Conservation (phyloP, 2,797 vertebrate genomes). For the Gymnocypris eckloni region DNA sequence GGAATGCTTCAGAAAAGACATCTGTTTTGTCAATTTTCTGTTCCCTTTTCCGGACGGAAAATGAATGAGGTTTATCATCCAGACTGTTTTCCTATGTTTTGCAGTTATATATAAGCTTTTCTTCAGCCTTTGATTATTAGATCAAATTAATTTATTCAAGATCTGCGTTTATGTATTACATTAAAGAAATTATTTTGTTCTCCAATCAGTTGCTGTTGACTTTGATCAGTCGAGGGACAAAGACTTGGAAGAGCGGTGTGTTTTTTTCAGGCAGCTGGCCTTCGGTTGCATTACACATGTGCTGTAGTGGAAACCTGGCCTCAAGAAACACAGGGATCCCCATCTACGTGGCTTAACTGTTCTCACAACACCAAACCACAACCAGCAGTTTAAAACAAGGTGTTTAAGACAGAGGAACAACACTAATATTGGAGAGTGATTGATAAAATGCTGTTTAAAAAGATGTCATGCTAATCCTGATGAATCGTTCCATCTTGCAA, state of each 20-base stretch:
- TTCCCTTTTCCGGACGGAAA: constrained; percentile 21
- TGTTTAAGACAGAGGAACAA: neutral
- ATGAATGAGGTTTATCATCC: neutral
- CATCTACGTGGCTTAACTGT: constrained; percentile 71
- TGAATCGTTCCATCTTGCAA: neutral
- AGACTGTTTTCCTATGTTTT: constrained; percentile 11
- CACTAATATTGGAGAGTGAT: neutral
- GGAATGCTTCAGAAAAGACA: constrained; percentile 3
- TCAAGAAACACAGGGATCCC: constrained; percentile 68
- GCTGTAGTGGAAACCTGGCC: constrained; percentile 64
- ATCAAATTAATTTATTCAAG: neutral
- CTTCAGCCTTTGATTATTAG: neutral
- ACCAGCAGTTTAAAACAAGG: neutral
- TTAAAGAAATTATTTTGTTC: constrained; percentile 1
- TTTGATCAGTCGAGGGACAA: constrained; percentile 28
- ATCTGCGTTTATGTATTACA: neutral
- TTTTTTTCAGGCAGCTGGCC: constrained; percentile 47
- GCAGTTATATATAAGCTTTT: neutral
- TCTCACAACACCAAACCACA: constrained; percentile 17
- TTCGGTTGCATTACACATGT: constrained; percentile 49
- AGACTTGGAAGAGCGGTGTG: constrained; percentile 41
- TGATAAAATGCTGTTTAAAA: constrained; percentile 9
- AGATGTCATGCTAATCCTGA: neutral
- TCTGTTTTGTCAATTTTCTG: constrained; percentile 38
- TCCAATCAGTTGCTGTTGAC: constrained; percentile 18